Evolutionary conservation across 1,140 invertebrate genomes (phyloP).

Genomic region (Calliopsis andreniformis): DNA sequence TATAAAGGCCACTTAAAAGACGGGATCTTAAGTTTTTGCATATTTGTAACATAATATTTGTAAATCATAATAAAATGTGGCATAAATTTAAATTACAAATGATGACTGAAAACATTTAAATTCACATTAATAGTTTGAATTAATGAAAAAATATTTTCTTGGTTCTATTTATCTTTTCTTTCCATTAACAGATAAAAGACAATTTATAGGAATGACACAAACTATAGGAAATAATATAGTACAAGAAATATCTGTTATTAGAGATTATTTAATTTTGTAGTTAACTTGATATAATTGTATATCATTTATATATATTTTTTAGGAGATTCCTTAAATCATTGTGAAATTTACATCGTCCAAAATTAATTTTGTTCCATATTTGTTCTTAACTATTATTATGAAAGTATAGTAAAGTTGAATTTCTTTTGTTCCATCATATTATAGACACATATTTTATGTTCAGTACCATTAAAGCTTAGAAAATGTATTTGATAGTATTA

Average conservation of each 20-base stretch:
- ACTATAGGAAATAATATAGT: background rate
- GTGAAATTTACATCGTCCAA: background rate
- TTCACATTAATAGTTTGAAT: background rate
- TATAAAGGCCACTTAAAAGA: conserved; percentile 64
- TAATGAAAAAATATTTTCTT: background rate
- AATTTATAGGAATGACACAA: background rate
- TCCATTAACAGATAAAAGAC: background rate
- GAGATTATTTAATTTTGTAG: conserved; percentile 2
- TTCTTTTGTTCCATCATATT: background rate
- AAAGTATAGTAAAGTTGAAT: conserved; percentile 21
- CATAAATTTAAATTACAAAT: conserved; percentile 12
- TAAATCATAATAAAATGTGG: background rate
- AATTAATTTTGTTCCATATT: conserved; percentile 15
- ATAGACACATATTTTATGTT: conserved; percentile 22
- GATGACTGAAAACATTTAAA: background rate
- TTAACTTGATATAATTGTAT: conserved; percentile 18
- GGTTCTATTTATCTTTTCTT: background rate
- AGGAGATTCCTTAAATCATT: background rate
- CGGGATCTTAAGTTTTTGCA: conserved; percentile 45
- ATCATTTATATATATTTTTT: conserved; percentile 9
- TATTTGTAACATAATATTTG: conserved; percentile 18
- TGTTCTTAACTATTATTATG: conserved; percentile 7
- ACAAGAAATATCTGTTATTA: background rate
- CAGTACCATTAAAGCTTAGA: conserved; percentile 35
- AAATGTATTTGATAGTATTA: conserved; percentile 17